A percentile compares a stretch with the other conserved stretches of the same genome.
Conservation (phyloP, 1,140 invertebrate species). For the Lepidostoma basale region DNA sequence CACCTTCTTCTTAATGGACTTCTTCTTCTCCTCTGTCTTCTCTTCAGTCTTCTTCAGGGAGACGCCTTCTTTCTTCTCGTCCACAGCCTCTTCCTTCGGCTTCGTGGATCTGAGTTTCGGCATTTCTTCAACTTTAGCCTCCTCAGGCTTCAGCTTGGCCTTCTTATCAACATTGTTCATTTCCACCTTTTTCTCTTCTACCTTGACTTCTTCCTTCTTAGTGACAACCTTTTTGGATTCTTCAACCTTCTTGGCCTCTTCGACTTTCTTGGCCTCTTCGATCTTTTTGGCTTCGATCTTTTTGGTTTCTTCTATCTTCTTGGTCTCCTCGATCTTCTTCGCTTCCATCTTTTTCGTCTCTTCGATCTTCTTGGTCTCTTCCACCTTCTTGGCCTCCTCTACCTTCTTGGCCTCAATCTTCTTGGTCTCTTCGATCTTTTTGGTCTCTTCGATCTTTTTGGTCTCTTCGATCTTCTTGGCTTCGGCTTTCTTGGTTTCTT, state of each 20-base stretch:
- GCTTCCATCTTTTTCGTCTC: constrained; percentile 53
- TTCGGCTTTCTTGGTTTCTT: constrained; percentile 45
- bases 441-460: constrained; percentile 44
- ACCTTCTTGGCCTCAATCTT: constrained; percentile 52
- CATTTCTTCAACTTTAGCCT: constrained; percentile 59
- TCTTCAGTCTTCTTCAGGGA: constrained; percentile 51
- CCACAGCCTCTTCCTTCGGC: constrained; percentile 59
- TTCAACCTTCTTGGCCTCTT: constrained; percentile 56
- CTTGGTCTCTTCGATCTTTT: constrained; percentile 42
- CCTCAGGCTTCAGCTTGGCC: constrained; percentile 54
- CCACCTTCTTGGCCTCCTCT: constrained; percentile 50
- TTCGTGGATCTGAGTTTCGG: constrained; percentile 62
- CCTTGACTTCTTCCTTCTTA: constrained; percentile 48
- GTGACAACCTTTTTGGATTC: constrained; percentile 47
- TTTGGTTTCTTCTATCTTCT: constrained; percentile 52
- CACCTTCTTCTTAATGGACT: constrained; percentile 58
- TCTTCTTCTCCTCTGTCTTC: constrained; percentile 55
- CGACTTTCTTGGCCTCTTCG: constrained; percentile 60
- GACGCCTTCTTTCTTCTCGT: constrained; percentile 53
- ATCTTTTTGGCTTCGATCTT: constrained; percentile 51
- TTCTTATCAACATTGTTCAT: constrained; percentile 43
- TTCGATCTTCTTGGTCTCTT: constrained; percentile 52
- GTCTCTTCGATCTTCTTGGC: constrained; percentile 46
- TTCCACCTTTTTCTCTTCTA: constrained; percentile 48
- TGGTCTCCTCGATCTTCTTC: constrained; percentile 56